Percentiles rank a stretch among this genome's conserved stretches.
phyloP scores from a whole-genome alignment of 2,113 vertebrate genomes.

The Callipepla californica region DNA sequence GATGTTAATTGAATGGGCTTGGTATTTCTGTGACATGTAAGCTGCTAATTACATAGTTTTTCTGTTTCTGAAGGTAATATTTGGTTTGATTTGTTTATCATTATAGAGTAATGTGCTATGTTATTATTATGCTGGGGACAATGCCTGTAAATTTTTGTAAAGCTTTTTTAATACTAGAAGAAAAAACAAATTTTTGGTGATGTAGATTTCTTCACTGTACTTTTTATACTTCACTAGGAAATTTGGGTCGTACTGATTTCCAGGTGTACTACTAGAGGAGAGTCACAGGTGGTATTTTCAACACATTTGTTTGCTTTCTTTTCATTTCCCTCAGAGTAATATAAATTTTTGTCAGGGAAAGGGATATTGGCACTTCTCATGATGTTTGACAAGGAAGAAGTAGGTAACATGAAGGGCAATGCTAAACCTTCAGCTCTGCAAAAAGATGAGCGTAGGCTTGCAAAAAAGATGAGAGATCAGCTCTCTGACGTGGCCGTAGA shows the following conservation, averaged over 20 bases:
- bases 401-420: neutral
- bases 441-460: neutral
- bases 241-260: neutral
- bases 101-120: neutral
- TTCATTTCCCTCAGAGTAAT: neutral
- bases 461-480: neutral
- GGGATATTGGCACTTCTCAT: neutral
- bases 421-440: neutral
- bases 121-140: neutral
- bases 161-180: neutral
- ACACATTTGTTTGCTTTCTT: neutral
- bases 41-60: neutral
- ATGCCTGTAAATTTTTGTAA: neutral
- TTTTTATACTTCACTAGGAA: neutral
- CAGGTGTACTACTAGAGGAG: neutral
- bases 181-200: neutral
- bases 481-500: neutral
- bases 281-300: neutral
- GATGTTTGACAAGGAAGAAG: neutral
- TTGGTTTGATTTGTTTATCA: neutral
- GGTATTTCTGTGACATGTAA: conserved; percentile 1
- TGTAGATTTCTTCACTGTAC: neutral
- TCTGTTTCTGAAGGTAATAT: neutral
- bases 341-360: neutral
- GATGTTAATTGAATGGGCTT: neutral